Conservation (phyloP, 2,888 invertebrate genomes). For the Schizaphis graminum region DNA sequence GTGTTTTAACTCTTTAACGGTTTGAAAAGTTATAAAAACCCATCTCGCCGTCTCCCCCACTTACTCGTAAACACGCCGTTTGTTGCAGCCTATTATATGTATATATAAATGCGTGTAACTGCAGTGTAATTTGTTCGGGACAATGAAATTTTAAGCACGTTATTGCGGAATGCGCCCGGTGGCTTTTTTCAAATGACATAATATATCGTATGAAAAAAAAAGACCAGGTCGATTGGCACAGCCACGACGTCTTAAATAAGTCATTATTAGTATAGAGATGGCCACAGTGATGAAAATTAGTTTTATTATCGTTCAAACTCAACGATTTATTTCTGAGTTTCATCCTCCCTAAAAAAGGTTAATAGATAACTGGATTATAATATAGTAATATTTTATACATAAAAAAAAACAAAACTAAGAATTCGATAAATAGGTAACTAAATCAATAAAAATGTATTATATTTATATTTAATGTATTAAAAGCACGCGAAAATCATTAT, state of each 20-base stretch:
- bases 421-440: background rate
- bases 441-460: background rate
- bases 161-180: constrained; percentile 16
- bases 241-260: constrained; percentile 23
- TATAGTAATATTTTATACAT: background rate
- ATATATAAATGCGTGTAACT: background rate
- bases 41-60: background rate
- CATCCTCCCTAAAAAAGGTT: background rate
- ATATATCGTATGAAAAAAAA: background rate
- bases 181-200: background rate
- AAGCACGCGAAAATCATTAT: background rate
- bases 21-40: constrained; percentile 9
- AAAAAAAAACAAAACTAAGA: background rate
- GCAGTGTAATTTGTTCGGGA: constrained; percentile 7
- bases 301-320: background rate
- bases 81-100: background rate
- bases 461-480: too few relatives aligned
- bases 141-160: constrained; percentile 49
- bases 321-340: background rate
- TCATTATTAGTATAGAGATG: background rate
- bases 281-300: background rate
- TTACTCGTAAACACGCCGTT: background rate
- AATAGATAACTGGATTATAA: background rate
- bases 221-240: too few relatives aligned
- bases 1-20: constrained; percentile 33